Percentiles rank a stretch among this genome's conserved stretches.
Evolutionary conservation across 2,888 invertebrate species (phyloP).

Genomic region (Cephus pygmeus): DNA sequence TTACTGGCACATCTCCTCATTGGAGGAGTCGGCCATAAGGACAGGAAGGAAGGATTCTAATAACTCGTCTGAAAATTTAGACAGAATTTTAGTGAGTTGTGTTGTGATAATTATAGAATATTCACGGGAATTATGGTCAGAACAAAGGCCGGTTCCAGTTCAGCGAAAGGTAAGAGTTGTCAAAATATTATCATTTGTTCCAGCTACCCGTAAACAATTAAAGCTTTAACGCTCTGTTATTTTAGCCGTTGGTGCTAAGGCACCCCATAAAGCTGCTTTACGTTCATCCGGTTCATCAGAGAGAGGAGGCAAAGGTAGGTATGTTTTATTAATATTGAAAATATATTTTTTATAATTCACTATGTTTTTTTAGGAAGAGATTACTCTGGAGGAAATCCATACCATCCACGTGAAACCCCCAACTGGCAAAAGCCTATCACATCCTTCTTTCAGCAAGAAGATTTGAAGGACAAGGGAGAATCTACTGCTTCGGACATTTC

Average conservation of each 20-base stretch:
- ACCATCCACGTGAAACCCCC: constrained; percentile 70
- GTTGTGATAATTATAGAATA: no score
- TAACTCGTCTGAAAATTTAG: no score
- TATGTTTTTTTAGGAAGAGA: constrained; percentile 26
- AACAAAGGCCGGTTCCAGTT: no score
- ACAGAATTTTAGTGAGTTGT: no score
- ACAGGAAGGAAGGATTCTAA: no score
- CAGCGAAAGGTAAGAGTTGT: no score
- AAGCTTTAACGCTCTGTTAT: neutral
- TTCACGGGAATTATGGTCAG: no score
- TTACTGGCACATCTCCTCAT: no score
- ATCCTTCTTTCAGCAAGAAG: constrained; percentile 62
- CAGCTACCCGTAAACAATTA: no score
- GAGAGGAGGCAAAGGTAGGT: constrained; percentile 31
- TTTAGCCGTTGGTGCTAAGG: constrained; percentile 46
- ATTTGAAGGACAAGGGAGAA: no score
- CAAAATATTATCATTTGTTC: neutral
- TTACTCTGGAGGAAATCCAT: constrained; percentile 67
- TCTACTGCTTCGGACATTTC: no score
- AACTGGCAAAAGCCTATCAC: constrained; percentile 72
- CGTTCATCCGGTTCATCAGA: constrained; percentile 4
- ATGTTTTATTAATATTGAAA: constrained; percentile 4
- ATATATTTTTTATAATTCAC: neutral
- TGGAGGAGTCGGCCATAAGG: no score
- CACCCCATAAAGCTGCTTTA: constrained; percentile 34